Evolutionary conservation across 2,797 vertebrate species (phyloP), one percentile per base, ranked within the genome.

Genomic region (Tachyglossus aculeatus): DNA sequence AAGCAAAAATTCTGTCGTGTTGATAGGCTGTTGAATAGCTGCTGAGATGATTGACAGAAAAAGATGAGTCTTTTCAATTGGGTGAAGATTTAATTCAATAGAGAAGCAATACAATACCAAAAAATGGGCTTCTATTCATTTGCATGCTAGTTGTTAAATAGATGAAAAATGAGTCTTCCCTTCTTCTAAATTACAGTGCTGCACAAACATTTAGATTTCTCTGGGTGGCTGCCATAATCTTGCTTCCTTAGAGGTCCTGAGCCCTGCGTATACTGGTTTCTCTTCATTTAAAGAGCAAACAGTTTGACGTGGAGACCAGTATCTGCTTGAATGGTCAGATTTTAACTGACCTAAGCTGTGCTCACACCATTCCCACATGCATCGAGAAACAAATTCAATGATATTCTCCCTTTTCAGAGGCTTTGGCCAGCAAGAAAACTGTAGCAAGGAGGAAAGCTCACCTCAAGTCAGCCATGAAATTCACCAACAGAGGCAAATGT

Each of bases 21-120:
- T 85, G 27, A 22, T 70, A 54, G 61, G 48, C 61, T 65, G 51
- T 65, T 84, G 80, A 89, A 87, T 82, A 81, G 77, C 62, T 69
- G 56, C 64, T 86, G 80, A 78, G 70, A 84, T 78, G 82, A 86
- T 51, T 83, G 85, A 63, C 81, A 82, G 79, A 84, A 82, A 61
- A 83, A 89, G 80, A 82, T 13, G 56, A 74, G 32, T 58, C 67
- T 89, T 88, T 89, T 88, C 81, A 90, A 83, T 27, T 45, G 74
- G 69, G 84, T 62, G 78, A 76, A 89, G 82, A 83, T 78, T 78
- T 87, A 86, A 89, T 89, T 89, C 83, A 88, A 77, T 70, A 86
- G 66, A 67, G 37, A 87, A 60, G 71, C 45, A 83, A 88, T 81
- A 83, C 70, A 88, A 90, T 88, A 64, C 22, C 36, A 71, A 72